A percentile compares a stretch with the other conserved stretches of the same genome.
phyloP scores from a whole-genome alignment of 2,797 vertebrate species.

The Oophaga sylvatica region DNA sequence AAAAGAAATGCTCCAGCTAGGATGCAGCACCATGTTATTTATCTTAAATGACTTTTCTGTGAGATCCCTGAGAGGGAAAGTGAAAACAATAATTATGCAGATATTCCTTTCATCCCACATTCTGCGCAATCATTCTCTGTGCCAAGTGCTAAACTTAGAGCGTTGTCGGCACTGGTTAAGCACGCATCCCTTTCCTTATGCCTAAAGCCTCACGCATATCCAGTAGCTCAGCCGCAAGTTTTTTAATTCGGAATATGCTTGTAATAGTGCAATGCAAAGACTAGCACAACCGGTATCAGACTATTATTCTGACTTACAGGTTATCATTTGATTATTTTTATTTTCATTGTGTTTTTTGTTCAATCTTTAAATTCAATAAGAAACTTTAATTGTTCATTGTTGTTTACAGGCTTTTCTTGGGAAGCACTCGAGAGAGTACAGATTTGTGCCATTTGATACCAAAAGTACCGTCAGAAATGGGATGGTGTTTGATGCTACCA shows the following conservation, averaged over 20 bases:
- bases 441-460: slow-evolving; percentile 73
- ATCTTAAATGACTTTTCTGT: slow-evolving; percentile 16
- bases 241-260: not conserved
- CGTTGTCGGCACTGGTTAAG: not conserved
- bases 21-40: not conserved
- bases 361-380: not conserved
- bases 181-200: not conserved
- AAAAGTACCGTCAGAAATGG: slow-evolving; percentile 85
- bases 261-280: not conserved
- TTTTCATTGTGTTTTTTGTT: not conserved
- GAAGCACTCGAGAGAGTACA: slow-evolving; percentile 74
- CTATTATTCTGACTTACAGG: not conserved
- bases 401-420: slow-evolving; percentile 81
- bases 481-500: slow-evolving; percentile 83
- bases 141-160: slow-evolving; percentile 36
- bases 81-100: slow-evolving; percentile 44
- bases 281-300: not conserved
- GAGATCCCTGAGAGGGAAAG: slow-evolving; percentile 27
- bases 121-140: not conserved
- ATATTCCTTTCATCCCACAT: slow-evolving; percentile 40
- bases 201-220: not conserved
- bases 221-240: not conserved
- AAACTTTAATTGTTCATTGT: not conserved
- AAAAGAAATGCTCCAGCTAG: not conserved
- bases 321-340: not conserved